These are phyloP conservation scores for Aphaenogaster floridana DNA, from an alignment of 1,140 invertebrate species.

Conservation along the genomic window DNA sequence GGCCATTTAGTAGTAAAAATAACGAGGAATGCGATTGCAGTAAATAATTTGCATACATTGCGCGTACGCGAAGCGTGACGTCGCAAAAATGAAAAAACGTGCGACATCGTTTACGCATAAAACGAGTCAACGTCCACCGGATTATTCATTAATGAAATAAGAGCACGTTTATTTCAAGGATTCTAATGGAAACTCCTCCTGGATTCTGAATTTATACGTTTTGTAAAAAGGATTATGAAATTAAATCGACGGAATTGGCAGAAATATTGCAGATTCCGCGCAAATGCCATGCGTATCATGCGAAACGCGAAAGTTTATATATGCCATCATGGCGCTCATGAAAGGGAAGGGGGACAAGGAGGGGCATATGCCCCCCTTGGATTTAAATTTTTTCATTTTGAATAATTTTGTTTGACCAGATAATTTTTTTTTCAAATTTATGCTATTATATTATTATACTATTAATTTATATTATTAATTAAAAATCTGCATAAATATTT, in stretches of 20 bases:
- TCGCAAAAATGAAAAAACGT: constrained; percentile 40
- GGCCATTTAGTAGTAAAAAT: constrained; percentile 42
- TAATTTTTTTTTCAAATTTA: too few relatives aligned
- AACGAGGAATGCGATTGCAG: constrained; percentile 46
- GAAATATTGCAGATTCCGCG: not conserved
- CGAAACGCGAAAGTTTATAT: not conserved
- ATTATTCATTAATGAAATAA: constrained; percentile 30
- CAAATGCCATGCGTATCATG: not conserved
- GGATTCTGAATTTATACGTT: not conserved
- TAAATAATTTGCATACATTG: constrained; percentile 53
- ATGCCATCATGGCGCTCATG: too few relatives aligned
- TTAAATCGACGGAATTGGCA: not conserved
- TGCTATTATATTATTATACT: too few relatives aligned
- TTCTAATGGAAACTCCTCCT: not conserved
- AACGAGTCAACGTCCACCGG: not conserved
- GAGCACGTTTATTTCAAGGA: constrained; percentile 12
- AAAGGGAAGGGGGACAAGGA: too few relatives aligned
- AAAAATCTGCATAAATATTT: too few relatives aligned
- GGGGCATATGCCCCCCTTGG: too few relatives aligned
- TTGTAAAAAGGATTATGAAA: constrained; percentile 1
- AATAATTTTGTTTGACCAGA: too few relatives aligned
- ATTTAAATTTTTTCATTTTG: too few relatives aligned
- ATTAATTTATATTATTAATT: too few relatives aligned
- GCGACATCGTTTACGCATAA: constrained; percentile 20
- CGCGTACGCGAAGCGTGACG: not conserved